phyloP scores from a whole-genome alignment of 2,797 vertebrate species.

The Pipistrellus pipistrellus region DNA sequence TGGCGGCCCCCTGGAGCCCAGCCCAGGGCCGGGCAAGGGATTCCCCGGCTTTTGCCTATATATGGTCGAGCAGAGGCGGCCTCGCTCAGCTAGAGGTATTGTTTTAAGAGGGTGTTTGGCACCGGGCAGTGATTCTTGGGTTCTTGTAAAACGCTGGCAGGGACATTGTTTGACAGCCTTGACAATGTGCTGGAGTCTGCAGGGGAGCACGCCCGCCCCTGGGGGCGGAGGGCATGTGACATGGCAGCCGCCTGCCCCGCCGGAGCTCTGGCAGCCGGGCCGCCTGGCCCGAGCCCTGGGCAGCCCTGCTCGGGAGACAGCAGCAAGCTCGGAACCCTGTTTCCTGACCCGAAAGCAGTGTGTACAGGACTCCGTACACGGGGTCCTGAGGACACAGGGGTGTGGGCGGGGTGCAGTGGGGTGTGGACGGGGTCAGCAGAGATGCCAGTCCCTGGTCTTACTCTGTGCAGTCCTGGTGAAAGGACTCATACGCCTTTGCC shows the following conservation, averaged over 20 bases:
- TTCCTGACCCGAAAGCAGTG: fast-evolving
- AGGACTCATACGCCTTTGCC: fast-evolving
- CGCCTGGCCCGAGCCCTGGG: neutral
- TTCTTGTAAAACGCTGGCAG: constrained; percentile 87
- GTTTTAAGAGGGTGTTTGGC: constrained; percentile 88
- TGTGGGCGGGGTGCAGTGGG: fast-evolving
- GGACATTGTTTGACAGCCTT: constrained; percentile 88
- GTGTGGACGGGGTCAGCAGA: neutral
- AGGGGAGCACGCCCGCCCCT: neutral
- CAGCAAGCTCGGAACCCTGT: neutral
- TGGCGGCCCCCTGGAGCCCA: fast-evolving
- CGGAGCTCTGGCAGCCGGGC: neutral
- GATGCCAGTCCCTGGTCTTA: neutral
- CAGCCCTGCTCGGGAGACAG: fast-evolving
- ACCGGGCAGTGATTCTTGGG: constrained; percentile 61
- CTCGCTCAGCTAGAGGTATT: constrained; percentile 65
- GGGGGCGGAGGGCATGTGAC: neutral
- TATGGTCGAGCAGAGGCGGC: constrained; percentile 84
- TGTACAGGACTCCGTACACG: neutral
- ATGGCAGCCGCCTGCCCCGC: fast-evolving
- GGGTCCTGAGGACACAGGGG: neutral
- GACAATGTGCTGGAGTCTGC: constrained; percentile 74
- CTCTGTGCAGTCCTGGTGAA: fast-evolving
- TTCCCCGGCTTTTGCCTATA: constrained; percentile 90
- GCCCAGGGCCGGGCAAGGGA: constrained; percentile 74